Percentiles rank a stretch among this genome's conserved stretches.
Conservation (phyloP, 53 echinoderm and acorn worm species). For the Henricia sp. region DNA sequence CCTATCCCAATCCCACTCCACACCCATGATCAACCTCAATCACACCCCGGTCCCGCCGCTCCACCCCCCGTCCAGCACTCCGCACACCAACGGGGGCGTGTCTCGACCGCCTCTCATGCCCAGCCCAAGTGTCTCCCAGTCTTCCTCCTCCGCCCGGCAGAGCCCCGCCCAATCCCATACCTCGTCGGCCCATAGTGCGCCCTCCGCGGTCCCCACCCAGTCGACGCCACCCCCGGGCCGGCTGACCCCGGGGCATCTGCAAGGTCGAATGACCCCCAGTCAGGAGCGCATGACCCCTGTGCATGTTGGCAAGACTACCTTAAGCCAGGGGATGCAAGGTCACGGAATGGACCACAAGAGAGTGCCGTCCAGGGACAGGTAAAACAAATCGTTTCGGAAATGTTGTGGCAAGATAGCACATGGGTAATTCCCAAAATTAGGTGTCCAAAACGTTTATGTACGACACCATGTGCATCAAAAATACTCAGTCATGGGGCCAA, state of each 20-base stretch:
- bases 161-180: conserved; percentile 54
- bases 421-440: no score
- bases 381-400: no score
- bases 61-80: conserved; percentile 28
- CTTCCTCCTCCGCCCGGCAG: conserved; percentile 56
- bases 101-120: conserved; percentile 34
- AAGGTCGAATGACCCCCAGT: conserved; percentile 41
- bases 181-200: conserved; percentile 30
- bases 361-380: conserved; percentile 57
- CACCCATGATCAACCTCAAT: conserved; percentile 54
- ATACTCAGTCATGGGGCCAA: no score
- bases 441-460: no score
- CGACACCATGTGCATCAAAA: no score
- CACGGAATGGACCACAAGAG: conserved; percentile 45
- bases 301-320: neutral
- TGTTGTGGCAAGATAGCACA: no score
- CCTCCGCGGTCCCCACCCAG: conserved; percentile 48
- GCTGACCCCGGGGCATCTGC: conserved; percentile 30
- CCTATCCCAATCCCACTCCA: conserved; percentile 45
- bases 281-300: conserved; percentile 41
- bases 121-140: conserved; percentile 1
- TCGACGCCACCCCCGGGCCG: conserved; percentile 35
- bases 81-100: conserved; percentile 37
- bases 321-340: conserved; percentile 9
- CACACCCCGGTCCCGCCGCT: conserved; percentile 38